Evolutionary conservation across 1,140 invertebrate species (phyloP), one percentile per base, ranked within the genome.

Genomic region (Cyrtorhinus lividipennis): DNA sequence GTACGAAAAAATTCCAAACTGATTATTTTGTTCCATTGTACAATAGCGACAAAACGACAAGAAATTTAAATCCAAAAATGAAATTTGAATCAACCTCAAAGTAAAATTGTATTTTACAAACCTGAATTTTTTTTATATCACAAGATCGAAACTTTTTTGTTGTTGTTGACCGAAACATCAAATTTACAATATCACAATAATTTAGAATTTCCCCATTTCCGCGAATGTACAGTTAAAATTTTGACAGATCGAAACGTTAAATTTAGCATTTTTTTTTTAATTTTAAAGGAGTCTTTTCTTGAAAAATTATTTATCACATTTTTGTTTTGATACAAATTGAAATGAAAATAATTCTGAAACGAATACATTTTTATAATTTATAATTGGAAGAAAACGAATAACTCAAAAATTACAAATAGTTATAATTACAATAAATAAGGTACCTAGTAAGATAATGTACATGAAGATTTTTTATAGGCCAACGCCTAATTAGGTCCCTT

Each of bases 401-500:
- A n/a, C n/a, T n/a, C n/a, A n/a, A n/a, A n/a, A n/a, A n/a, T n/a
- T n/a, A n/a, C n/a, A n/a, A n/a, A n/a, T n/a, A n/a, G n/a, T 38
- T 15, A 15, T 38, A 15, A 38, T 5, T 38, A 8, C 30, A 38
- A 5, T 8, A 38, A 38, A 38, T 38, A 38, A 38, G 15, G 5
- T 38, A 38, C 15, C 15, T 15, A 38, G 15, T 38, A 15, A 38
- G n/a, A n/a, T n/a, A 38, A 38, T 38, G 30, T 38, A 38, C 30
- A 38, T 8, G 30, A 38, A 38, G 15, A 38, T 8, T 38, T n/a
- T n/a, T n/a, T n/a, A n/a, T n/a, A n/a, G n/a, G n/a, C n/a, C 56
- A 59, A 59, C 22, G 56, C 62, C 56, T 59, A 64, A 18, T 64
- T 64, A 61, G 63, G 63, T 64, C 63, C 63, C 63, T 24, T 30